These are phyloP conservation scores for Rosalia funebris DNA, from an alignment of 2,888 invertebrate species.

Conservation along the genomic window DNA sequence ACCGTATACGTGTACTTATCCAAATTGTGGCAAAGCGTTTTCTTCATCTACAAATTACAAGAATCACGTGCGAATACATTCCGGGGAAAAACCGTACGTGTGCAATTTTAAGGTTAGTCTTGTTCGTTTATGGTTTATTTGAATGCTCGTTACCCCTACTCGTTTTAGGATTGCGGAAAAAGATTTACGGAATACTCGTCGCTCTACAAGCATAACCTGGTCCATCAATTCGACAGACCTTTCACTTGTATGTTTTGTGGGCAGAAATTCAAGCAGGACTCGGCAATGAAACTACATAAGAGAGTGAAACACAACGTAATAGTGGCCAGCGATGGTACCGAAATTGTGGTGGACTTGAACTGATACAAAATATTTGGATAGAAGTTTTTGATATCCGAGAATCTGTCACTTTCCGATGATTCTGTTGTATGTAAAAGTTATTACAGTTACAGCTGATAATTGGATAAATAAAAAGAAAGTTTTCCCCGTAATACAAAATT, in stretches of 20 bases:
- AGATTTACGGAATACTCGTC: conserved; percentile 77
- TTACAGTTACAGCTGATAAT: too few species aligned
- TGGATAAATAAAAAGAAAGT: too few species aligned
- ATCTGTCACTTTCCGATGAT: background rate
- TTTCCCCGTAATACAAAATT: too few species aligned
- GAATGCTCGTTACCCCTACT: conserved; percentile 35
- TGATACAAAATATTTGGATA: too few species aligned
- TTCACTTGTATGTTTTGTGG: conserved; percentile 70
- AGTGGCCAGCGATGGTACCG: conserved; percentile 61
- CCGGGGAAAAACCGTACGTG: conserved; percentile 75
- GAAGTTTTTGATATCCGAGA: background rate
- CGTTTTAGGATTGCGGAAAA: conserved; percentile 68
- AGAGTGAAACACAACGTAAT: conserved; percentile 68
- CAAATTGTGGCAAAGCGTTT: conserved; percentile 72
- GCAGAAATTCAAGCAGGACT: conserved; percentile 70
- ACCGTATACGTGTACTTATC: conserved; percentile 71
- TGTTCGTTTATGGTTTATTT: background rate
- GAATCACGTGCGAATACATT: conserved; percentile 75
- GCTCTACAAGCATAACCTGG: conserved; percentile 74
- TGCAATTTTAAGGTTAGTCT: conserved; percentile 66
- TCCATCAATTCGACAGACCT: conserved; percentile 70
- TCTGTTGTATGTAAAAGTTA: background rate
- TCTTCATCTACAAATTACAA: conserved; percentile 76
- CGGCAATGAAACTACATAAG: conserved; percentile 71
- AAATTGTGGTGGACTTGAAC: conserved; percentile 50